phyloP scores from a whole-genome alignment of 2,113 vertebrate species.

The Ariopsis seemanni region DNA sequence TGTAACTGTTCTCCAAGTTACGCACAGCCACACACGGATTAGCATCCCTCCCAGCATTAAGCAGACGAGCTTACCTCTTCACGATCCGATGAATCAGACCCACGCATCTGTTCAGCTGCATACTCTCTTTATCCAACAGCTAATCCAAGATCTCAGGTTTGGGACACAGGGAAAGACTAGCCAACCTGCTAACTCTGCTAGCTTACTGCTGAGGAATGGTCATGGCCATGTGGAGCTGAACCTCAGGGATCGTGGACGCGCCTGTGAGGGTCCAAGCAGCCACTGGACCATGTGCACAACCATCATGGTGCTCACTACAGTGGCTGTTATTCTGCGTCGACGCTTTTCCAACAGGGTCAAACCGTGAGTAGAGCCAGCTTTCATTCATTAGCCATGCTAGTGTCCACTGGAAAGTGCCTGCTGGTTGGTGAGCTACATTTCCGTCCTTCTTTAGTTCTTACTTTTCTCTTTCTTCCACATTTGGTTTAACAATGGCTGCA shows the following conservation, averaged over 20 bases:
- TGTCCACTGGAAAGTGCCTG: not conserved
- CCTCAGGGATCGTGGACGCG: not conserved
- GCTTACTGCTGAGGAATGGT: not conserved
- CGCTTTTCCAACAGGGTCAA: conserved; percentile 59
- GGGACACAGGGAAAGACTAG: not conserved
- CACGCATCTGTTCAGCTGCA: conserved; percentile 28
- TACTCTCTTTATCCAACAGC: conserved; percentile 61
- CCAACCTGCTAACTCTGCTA: not conserved
- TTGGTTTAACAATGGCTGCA: not conserved
- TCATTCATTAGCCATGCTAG: not conserved
- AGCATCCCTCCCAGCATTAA: not conserved
- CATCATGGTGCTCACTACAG: conserved; percentile 70
- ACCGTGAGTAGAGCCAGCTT: conserved; percentile 61
- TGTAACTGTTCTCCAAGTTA: not conserved
- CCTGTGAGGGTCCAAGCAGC: conserved; percentile 5
- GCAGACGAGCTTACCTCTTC: not conserved
- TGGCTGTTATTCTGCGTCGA: conserved; percentile 64
- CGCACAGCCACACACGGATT: not conserved
- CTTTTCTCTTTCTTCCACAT: not conserved
- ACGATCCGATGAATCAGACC: not conserved
- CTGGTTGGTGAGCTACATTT: not conserved
- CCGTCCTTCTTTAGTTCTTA: not conserved
- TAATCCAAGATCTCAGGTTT: conserved; percentile 60
- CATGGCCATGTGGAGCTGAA: not conserved
- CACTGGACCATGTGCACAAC: conserved; percentile 70